phyloP scores from a whole-genome alignment of 2,888 invertebrate genomes.

The Choristoneura rosaceana region DNA sequence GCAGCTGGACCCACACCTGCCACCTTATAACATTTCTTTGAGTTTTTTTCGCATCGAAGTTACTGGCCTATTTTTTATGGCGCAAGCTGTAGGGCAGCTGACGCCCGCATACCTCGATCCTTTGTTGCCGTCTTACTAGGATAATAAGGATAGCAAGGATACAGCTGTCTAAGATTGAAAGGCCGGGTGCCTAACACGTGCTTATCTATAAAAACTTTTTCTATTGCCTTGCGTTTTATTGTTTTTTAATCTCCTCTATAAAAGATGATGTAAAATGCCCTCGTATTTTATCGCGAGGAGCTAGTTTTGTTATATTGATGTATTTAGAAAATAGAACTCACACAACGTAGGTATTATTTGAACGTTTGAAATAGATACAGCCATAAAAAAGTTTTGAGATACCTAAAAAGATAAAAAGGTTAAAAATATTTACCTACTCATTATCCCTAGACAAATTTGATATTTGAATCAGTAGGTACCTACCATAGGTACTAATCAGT shows the following conservation, averaged over 20 bases:
- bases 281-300: neutral
- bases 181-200: conserved; percentile 67
- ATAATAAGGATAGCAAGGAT: conserved; percentile 57
- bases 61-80: conserved; percentile 85
- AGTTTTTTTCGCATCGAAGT: conserved; percentile 80
- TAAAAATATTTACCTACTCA: no score
- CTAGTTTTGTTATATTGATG: neutral
- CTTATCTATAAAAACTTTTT: conserved; percentile 53
- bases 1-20: conserved; percentile 83
- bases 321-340: neutral
- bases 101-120: conserved; percentile 64
- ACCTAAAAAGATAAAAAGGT: no score
- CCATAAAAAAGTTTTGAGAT: no score
- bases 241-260: conserved; percentile 41
- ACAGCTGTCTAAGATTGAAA: conserved; percentile 67
- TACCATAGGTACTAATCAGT: no score
- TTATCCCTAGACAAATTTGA: no score
- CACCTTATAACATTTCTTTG: conserved; percentile 81
- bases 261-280: conserved; percentile 3
- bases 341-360: no score
- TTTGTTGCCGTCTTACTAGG: conserved; percentile 68
- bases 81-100: conserved; percentile 82
- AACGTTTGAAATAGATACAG: no score
- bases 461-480: neutral
- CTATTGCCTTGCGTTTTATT: conserved; percentile 50